Conservation (phyloP, 2,888 invertebrate genomes). For the Melanotus villosus region DNA sequence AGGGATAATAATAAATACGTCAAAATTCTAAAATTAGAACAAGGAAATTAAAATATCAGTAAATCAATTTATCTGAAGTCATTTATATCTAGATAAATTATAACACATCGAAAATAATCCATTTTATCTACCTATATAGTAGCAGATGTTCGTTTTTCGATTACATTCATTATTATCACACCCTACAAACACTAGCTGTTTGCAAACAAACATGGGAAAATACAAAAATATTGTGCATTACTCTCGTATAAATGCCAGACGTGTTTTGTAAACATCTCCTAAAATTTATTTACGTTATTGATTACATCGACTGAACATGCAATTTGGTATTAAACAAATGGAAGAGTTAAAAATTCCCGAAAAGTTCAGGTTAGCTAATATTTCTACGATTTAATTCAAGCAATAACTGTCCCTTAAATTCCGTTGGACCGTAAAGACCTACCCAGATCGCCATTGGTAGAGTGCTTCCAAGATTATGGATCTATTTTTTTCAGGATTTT, state of each 20-base stretch:
- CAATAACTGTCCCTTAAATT: constrained; percentile 8
- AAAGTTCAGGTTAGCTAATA: too few species aligned
- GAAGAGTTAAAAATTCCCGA: too few species aligned
- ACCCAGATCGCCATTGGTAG: neutral
- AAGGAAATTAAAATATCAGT: neutral
- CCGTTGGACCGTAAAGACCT: neutral
- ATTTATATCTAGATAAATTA: constrained; percentile 5
- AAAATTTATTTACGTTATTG: too few species aligned
- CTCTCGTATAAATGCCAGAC: too few species aligned
- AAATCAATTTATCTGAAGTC: neutral
- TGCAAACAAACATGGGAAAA: constrained; percentile 3
- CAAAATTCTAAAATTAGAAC: too few species aligned
- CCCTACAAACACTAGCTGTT: neutral
- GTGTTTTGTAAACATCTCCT: too few species aligned
- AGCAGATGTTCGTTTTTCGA: constrained; percentile 7
- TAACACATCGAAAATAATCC: neutral
- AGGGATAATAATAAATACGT: too few species aligned
- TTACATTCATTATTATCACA: neutral
- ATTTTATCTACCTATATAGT: constrained; percentile 12
- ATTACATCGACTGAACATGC: too few species aligned
- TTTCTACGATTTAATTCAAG: neutral
- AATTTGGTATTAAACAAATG: too few species aligned
- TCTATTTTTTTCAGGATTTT: neutral
- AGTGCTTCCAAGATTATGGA: neutral
- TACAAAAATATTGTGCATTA: neutral